Percentiles rank a stretch among this genome's conserved stretches.
Conservation (phyloP, 2,888 invertebrate genomes). For the Cyaniris semiargus region DNA sequence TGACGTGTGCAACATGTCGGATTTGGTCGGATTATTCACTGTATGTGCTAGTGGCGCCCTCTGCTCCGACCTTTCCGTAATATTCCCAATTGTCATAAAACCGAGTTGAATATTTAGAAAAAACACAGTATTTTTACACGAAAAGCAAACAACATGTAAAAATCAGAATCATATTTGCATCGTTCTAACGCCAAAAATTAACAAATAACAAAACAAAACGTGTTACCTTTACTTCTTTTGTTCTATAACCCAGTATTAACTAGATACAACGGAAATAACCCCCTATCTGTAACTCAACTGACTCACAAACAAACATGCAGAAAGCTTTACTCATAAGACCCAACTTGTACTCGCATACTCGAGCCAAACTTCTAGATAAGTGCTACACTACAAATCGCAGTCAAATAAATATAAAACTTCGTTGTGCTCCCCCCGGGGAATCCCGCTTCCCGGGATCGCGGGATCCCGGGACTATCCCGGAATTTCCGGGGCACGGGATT, state of each 20-base stretch:
- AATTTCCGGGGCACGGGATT: neutral
- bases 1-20: too few relatives aligned
- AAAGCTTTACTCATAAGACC: neutral
- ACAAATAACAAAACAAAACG: too few relatives aligned
- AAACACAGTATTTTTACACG: too few relatives aligned
- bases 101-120: too few relatives aligned
- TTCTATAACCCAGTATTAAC: neutral
- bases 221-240: neutral
- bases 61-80: too few relatives aligned
- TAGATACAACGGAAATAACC: neutral
- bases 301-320: neutral
- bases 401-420: slow-evolving; percentile 22
- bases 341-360: neutral
- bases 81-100: too few relatives aligned
- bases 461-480: neutral
- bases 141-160: too few relatives aligned
- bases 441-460: neutral
- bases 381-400: slow-evolving; percentile 15
- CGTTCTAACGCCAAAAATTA: neutral
- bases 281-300: neutral
- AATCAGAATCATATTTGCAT: neutral
- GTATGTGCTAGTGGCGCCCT: too few relatives aligned
- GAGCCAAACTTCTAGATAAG: slow-evolving; percentile 13
- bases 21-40: too few relatives aligned
- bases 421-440: neutral